Percentiles rank a stretch among this genome's conserved stretches.
phyloP scores from a whole-genome alignment of 2,888 invertebrate genomes.

The Megaustenia siamemsis region DNA sequence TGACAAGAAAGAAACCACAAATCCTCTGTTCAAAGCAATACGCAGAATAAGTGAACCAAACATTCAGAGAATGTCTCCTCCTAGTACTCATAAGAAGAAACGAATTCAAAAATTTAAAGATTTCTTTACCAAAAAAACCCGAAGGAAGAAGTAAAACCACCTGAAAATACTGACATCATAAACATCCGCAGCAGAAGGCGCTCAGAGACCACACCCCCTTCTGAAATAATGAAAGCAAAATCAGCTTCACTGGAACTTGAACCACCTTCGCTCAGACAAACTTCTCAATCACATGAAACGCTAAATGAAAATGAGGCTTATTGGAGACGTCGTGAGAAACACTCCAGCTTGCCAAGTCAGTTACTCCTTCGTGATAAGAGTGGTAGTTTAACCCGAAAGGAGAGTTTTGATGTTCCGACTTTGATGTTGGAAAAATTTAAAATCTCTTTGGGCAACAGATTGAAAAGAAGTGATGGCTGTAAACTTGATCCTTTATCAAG shows the following conservation, averaged over 20 bases:
- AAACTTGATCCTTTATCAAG: neutral
- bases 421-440: slow-evolving; percentile 12
- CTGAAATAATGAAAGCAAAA: no score
- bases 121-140: no score
- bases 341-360: neutral
- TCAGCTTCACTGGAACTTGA: neutral
- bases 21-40: neutral
- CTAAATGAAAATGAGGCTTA: neutral
- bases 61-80: neutral
- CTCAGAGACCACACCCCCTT: neutral
- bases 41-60: neutral
- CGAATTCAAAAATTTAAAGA: no score
- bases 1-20: no score
- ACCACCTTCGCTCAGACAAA: neutral
- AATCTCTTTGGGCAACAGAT: neutral
- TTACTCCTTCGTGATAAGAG: neutral
- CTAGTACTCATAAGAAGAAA: no score
- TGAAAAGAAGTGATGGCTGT: neutral
- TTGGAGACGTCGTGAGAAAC: neutral
- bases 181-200: neutral
- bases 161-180: neutral
- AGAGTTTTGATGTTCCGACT: slow-evolving; percentile 21
- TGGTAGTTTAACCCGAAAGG: neutral
- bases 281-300: neutral
- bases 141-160: neutral